Evolutionary conservation across 2,797 vertebrate species (phyloP), one percentile per base, ranked within the genome.

Genomic region (Astyanax mexicanus): DNA sequence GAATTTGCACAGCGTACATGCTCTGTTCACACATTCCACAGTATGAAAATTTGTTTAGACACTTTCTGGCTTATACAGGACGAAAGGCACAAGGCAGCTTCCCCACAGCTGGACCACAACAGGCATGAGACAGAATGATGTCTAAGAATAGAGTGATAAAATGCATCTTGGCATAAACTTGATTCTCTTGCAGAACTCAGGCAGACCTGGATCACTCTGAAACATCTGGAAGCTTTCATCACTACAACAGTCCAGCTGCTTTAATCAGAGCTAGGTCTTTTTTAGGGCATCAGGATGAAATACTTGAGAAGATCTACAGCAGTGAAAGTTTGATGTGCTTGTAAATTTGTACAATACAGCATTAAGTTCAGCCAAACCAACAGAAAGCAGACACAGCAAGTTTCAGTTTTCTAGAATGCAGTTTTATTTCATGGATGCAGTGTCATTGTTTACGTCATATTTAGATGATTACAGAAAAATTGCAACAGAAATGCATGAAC

Each of bases 161-260:
- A 55, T 32, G 54, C 23, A 55, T 62, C 47, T 77, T 81, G 76
- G 68, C 68, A 80, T 72, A 78, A 27, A 51, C 47, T 49, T 71
- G 65, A 44, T 70, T 69, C 52, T 32, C 23, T n/a, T n/a, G n/a
- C n/a, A n/a, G n/a, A n/a, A n/a, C n/a, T n/a, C n/a, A n/a, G n/a
- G n/a, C 55, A 60, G 66, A 32, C 21, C 12, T 44, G 45, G 37
- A 72, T 19, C 9, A 13, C 29, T 13, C 19, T 44, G 32, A 55
- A 65, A 54, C 72, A 73, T 78, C 75, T 82, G 80, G 78, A 80
- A 75, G 55, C 79, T 32, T 77, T 66, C 25, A 72, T 10, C 45
- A 54, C 70, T 57, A 42, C 27, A 72, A 35, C 17, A 23, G 10
- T n/a, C 27, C 45, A 70, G 49, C 42, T 35, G n/a, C 32, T 69